Conservation (phyloP, 2,888 invertebrate genomes). For the Ernsta delagoae region DNA sequence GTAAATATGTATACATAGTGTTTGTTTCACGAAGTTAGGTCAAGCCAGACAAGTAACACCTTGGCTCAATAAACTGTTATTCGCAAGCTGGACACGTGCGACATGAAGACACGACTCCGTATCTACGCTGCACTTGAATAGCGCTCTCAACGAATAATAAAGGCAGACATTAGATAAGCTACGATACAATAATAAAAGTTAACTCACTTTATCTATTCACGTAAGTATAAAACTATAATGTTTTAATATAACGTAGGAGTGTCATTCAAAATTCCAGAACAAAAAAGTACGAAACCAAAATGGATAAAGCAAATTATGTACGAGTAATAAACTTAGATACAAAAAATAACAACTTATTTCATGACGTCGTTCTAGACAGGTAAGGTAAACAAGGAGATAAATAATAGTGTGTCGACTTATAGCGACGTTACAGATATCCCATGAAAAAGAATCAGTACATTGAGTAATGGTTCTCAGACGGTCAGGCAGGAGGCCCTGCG, state of each 20-base stretch:
- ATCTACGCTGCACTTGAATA: constrained; percentile 20
- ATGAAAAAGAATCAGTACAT: constrained; percentile 64
- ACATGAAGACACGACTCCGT: constrained; percentile 19
- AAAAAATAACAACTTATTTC: neutral
- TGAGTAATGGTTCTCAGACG: constrained; percentile 54
- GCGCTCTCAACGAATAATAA: constrained; percentile 17
- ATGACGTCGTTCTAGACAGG: neutral
- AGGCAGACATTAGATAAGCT: constrained; percentile 7
- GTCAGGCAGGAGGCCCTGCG: constrained; percentile 35
- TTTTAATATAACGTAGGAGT: no score
- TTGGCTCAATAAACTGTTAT: constrained; percentile 6
- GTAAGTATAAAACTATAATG: no score
- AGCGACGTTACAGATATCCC: constrained; percentile 60
- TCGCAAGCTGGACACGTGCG: constrained; percentile 29
- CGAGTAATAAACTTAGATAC: neutral
- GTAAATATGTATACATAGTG: no score
- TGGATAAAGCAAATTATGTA: no score
- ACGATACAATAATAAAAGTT: neutral
- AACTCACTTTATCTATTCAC: neutral
- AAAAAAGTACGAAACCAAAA: no score
- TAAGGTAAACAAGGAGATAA: constrained; percentile 46
- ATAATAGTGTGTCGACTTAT: constrained; percentile 59
- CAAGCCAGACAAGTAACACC: neutral
- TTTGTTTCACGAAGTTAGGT: no score
- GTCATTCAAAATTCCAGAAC: no score